These are phyloP conservation scores for Clanis bilineata DNA, from an alignment of 2,888 invertebrate species.

Conservation along the genomic window DNA sequence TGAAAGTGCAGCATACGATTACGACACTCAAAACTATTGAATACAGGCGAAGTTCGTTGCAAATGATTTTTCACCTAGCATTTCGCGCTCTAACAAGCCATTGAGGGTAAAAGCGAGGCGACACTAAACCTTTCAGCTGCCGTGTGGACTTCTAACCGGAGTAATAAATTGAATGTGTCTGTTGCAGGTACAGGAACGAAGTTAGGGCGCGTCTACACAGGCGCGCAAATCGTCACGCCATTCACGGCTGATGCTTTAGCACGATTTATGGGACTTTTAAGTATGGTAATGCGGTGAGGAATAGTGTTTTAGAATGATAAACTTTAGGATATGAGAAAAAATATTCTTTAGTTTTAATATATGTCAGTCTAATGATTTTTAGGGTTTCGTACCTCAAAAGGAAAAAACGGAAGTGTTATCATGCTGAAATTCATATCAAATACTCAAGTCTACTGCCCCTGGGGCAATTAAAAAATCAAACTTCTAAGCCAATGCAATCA, in stretches of 20 bases:
- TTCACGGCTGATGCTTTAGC: neutral
- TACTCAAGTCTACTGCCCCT: too few relatives aligned
- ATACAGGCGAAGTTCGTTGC: neutral
- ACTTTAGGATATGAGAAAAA: neutral
- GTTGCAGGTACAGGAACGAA: conserved; percentile 16
- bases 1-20: neutral
- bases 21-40: neutral
- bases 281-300: neutral
- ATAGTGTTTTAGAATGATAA: neutral
- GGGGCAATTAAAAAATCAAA: too few relatives aligned
- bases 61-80: conserved; percentile 5
- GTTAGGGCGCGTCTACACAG: conserved; percentile 9
- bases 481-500: too few relatives aligned
- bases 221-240: conserved; percentile 13
- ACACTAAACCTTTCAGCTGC: conserved; percentile 17
- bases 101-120: conserved; percentile 18
- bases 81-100: conserved; percentile 15
- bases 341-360: too few relatives aligned
- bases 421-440: too few relatives aligned
- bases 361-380: too few relatives aligned
- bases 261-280: neutral
- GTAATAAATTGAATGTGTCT: conserved; percentile 19
- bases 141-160: conserved; percentile 17
- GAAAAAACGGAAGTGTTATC: too few relatives aligned
- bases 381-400: too few relatives aligned